phyloP scores from a whole-genome alignment of 2,113 vertebrate genomes.

The Sterrhoptilus dennistouni region DNA sequence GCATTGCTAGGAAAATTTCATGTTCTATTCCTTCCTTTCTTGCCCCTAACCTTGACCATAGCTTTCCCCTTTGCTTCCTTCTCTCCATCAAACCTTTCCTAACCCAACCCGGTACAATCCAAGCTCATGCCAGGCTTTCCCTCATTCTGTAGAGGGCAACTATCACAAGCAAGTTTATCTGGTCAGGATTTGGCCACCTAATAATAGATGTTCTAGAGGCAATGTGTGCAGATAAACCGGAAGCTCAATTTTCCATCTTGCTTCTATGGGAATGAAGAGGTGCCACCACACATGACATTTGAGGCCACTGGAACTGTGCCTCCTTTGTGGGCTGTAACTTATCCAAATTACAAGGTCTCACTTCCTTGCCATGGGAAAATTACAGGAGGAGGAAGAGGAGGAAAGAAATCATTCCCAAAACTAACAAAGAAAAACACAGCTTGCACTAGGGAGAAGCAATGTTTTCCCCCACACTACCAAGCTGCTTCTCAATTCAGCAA shows the following conservation, averaged over 20 bases:
- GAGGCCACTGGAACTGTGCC: conserved; percentile 25
- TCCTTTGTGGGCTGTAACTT: conserved; percentile 59
- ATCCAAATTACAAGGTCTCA: conserved; percentile 62
- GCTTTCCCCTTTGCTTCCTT: background rate
- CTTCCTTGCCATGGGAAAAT: conserved; percentile 61
- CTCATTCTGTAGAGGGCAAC: background rate
- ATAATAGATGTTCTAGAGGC: conserved; percentile 18
- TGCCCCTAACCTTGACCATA: background rate
- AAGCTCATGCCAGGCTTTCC: background rate
- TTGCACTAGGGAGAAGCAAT: conserved; percentile 15
- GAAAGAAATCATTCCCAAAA: conserved; percentile 52
- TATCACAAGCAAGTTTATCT: conserved; percentile 5
- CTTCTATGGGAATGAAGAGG: conserved; percentile 26
- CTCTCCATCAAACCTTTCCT: background rate
- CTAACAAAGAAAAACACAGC: conserved; percentile 63
- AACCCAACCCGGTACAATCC: background rate
- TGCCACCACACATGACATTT: conserved; percentile 39
- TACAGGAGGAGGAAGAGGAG: conserved; percentile 48
- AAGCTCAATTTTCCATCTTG: conserved; percentile 13
- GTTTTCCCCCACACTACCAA: conserved; percentile 11
- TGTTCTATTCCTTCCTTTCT: background rate
- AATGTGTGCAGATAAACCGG: conserved; percentile 33
- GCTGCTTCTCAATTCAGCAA: conserved; percentile 2
- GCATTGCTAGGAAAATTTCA: background rate
- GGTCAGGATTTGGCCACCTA: background rate